These are phyloP conservation scores for Platyrinchus mystaceus DNA, from an alignment of 2,797 vertebrate species.

Conservation along the genomic window DNA sequence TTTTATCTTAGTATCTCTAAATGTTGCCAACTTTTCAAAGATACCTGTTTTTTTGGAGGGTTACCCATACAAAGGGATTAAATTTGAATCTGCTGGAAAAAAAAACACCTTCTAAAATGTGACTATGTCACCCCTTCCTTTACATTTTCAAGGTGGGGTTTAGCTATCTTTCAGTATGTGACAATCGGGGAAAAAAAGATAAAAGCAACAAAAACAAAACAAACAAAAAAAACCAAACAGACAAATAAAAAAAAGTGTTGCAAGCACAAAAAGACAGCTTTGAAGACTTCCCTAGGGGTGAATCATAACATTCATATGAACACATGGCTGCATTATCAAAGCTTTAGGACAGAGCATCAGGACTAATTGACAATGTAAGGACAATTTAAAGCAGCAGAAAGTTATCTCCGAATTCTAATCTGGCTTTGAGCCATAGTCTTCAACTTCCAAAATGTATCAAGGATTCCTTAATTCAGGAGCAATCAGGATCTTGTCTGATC, in stretches of 20 bases:
- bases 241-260: background rate
- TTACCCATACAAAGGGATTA: background rate
- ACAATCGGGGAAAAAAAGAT: background rate
- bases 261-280: background rate
- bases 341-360: background rate
- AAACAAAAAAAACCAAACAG: background rate
- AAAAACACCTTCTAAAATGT: background rate
- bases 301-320: background rate
- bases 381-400: slow-evolving; percentile 2
- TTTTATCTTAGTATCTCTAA: background rate
- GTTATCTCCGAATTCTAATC: background rate
- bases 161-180: background rate
- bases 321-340: background rate
- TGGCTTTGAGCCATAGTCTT: background rate
- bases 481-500: background rate
- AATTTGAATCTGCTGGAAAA: background rate
- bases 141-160: background rate
- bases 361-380: background rate
- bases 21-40: background rate
- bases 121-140: background rate
- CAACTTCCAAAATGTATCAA: background rate
- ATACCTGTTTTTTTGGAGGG: background rate
- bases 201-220: accelerated
- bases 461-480: background rate
- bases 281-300: background rate